Base-by-base conservation (phyloP, 2,797 vertebrate genomes). In the Sarcoramphus papa region DNA sequence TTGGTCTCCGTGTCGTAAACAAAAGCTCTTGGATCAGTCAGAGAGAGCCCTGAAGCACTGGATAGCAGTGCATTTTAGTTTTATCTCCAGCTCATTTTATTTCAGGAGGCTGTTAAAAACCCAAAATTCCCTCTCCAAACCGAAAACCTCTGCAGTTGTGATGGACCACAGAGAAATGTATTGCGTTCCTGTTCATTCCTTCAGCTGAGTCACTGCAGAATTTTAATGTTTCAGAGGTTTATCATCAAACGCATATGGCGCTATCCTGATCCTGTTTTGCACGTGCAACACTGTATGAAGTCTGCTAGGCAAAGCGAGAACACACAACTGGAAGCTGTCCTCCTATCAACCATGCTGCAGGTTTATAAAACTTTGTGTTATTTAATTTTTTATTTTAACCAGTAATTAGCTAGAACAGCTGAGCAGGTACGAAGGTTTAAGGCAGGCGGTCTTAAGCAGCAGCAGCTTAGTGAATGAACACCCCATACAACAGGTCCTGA, bases 1-100 rank as follows among this genome's bases (percentile, higher is more conserved):
- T 98, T 96, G 83, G 85, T 93, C 92, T 97, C 95, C 95, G 75
- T 97, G 97, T 98, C 56, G 86, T 96, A 92, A 98, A 97, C 89
- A 95, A 95, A 97, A 80, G 85, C 85, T 90, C 77, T 89, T 57
- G 56, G 70, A 70, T 92, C 87, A 91, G 72, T 68, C 76, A 69
- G 87, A 84, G 67, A 0, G 6, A 7, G 63, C 88, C 86, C 92
- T 53, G 85, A 69, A 81, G 93, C 88, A 27, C 78, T n/a, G 51
- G 50, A 17, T 31, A 69, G 45, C 48, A 9, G 50, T 4, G 33
- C 33, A 15, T 48, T 94, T 89, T 48, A 13, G 40, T 92, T 96
- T 92, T 88, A 65, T 89, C 94, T 97, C 60, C 78, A 81, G 68
- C 65, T 68, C 20, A 3, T 79, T 91, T 93, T 85, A 74, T 89